Evolutionary conservation across 2,797 vertebrate species (phyloP).

Genomic region (Silurus aristotelis): DNA sequence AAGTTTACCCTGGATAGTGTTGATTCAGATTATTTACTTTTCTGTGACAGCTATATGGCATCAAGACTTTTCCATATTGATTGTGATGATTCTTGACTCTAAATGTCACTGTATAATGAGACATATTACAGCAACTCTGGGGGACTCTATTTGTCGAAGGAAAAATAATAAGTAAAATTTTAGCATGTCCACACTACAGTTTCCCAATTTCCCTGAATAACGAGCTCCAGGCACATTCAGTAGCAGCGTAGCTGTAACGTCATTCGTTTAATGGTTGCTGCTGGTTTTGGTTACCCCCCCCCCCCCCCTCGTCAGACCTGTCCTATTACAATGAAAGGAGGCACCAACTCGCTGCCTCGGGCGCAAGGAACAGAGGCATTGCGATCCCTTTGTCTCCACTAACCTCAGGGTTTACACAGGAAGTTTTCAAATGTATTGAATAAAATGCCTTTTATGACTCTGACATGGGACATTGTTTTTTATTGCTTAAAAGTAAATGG

Average conservation of each 20-base stretch:
- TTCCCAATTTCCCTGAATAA: neutral
- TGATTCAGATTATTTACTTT: neutral
- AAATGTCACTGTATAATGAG: neutral
- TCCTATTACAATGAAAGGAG: conserved; percentile 26
- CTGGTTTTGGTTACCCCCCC: neutral
- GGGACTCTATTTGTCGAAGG: neutral
- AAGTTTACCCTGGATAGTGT: neutral
- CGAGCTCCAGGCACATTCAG: neutral
- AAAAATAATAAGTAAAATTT: neutral
- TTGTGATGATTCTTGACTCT: conserved; percentile 8
- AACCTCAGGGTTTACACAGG: conserved; percentile 55
- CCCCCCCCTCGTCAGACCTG: neutral
- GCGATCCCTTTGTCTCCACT: conserved; percentile 58
- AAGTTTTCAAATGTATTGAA: conserved; percentile 62
- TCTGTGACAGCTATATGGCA: conserved; percentile 10
- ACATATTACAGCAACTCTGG: neutral
- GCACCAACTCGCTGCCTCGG: conserved; percentile 37
- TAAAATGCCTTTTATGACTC: conserved; percentile 15
- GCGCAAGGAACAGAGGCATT: conserved; percentile 21
- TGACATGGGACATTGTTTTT: neutral
- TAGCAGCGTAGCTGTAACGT: neutral
- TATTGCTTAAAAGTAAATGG: neutral
- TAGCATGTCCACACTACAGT: neutral
- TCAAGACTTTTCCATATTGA: neutral
- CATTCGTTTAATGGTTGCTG: conserved; percentile 28